Percentiles rank a stretch among this genome's conserved stretches.
phyloP scores from a whole-genome alignment of 2,888 invertebrate genomes.

The Tholera decimalis region DNA sequence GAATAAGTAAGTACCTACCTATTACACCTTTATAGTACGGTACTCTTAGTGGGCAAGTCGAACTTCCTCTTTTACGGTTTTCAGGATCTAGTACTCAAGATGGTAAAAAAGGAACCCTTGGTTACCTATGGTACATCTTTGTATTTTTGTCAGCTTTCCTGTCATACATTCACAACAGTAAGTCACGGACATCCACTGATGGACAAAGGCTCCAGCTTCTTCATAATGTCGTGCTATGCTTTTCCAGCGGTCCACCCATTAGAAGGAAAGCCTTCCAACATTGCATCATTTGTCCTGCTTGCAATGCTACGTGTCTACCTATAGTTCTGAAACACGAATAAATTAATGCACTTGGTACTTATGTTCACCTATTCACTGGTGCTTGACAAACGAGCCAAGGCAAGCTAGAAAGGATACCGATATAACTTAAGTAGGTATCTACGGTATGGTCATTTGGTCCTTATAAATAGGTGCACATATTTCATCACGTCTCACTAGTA shows the following conservation, averaged over 20 bases:
- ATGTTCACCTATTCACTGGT: conserved; percentile 16
- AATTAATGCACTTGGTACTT: not conserved
- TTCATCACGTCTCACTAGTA: conserved; percentile 1
- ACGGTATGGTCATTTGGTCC: not conserved
- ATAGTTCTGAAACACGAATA: not conserved
- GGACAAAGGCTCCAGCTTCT: too few species aligned
- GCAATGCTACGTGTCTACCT: too few species aligned
- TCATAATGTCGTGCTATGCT: too few species aligned
- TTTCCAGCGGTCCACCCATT: not conserved
- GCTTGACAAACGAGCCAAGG: conserved; percentile 53
- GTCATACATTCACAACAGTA: too few species aligned
- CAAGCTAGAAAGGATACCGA: conserved; percentile 27
- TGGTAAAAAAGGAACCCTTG: not conserved
- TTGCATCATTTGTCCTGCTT: not conserved
- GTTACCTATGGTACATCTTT: not conserved
- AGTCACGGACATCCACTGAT: too few species aligned
- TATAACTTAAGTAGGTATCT: conserved; percentile 2
- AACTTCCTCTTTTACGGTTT: too few species aligned
- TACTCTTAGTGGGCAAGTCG: too few species aligned
- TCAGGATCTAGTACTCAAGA: too few species aligned
- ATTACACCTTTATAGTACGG: too few species aligned
- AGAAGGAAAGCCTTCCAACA: not conserved
- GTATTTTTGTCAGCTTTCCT: not conserved
- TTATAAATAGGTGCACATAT: conserved; percentile 25
- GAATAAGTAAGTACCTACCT: too few species aligned